A percentile compares a stretch with the other conserved stretches of the same genome.
These are phyloP conservation scores for Orchestes rusci DNA, from an alignment of 2,888 invertebrate species.

Conservation along the genomic window DNA sequence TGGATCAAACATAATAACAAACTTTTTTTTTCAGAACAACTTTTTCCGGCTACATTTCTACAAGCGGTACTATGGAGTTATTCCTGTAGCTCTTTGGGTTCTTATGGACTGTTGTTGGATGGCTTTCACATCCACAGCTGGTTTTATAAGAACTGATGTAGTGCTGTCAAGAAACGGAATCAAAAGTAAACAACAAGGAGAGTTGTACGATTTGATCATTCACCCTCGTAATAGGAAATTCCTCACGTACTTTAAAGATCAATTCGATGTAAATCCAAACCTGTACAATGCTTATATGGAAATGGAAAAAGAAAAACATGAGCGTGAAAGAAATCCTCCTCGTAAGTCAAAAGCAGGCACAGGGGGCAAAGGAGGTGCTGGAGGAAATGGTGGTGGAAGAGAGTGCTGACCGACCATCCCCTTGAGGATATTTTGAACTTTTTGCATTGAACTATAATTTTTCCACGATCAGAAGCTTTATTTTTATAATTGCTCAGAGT, in stretches of 20 bases:
- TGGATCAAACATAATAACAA: no score
- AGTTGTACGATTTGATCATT: conserved; percentile 3
- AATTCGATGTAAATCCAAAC: conserved; percentile 33
- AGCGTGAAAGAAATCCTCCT: background rate
- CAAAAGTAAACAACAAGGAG: conserved; percentile 4
- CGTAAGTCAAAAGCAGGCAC: no score
- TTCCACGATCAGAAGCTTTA: no score
- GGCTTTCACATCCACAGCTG: conserved; percentile 23
- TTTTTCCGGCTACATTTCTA: conserved; percentile 3
- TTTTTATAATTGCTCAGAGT: no score
- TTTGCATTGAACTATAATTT: no score
- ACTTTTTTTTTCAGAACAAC: conserved; percentile 4
- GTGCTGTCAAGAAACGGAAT: conserved; percentile 16
- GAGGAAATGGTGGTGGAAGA: no score
- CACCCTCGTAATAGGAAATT: conserved; percentile 27
- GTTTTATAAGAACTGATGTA: conserved; percentile 25
- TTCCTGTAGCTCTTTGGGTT: conserved; percentile 20
- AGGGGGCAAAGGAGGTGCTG: no score
- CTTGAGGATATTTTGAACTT: no score
- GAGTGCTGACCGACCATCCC: no score
- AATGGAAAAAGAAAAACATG: conserved; percentile 29
- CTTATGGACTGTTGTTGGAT: conserved; percentile 25
- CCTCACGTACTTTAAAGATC: conserved; percentile 28
- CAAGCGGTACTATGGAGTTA: conserved; percentile 1
- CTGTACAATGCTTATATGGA: conserved; percentile 34